A percentile compares a stretch with the other conserved stretches of the same genome.
These are phyloP conservation scores for Centropus bengalensis DNA, from an alignment of 2,113 vertebrate species.

Conservation along the genomic window DNA sequence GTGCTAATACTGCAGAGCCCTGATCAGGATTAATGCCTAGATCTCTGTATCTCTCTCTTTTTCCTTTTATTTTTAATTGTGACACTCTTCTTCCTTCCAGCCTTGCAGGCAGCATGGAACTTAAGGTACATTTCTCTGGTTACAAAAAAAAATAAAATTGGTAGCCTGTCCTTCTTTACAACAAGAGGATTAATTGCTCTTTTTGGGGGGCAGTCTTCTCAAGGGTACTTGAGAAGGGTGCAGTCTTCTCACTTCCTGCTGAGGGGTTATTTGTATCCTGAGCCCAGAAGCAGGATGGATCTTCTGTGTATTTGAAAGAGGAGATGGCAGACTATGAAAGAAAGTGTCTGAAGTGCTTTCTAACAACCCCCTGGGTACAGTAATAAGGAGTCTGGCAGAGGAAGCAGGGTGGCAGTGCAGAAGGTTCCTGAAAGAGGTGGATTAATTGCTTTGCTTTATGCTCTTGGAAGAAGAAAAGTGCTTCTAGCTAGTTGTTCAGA, in stretches of 20 bases:
- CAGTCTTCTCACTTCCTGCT: background rate
- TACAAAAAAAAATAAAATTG: background rate
- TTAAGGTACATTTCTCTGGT: background rate
- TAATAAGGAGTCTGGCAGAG: background rate
- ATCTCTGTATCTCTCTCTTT: background rate
- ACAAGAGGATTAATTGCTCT: background rate
- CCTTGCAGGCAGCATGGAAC: background rate
- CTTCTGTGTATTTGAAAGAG: background rate
- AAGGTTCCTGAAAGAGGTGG: slow-evolving; percentile 2
- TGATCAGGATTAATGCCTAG: background rate
- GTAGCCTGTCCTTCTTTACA: background rate
- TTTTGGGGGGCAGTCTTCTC: background rate
- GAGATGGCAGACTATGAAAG: background rate
- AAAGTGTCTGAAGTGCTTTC: slow-evolving; percentile 28
- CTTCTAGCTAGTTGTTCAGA: slow-evolving; percentile 15
- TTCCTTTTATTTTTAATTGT: background rate
- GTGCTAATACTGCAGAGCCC: background rate
- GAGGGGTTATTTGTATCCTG: background rate
- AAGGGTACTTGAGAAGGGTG: background rate
- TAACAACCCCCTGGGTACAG: background rate
- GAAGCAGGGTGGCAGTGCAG: background rate
- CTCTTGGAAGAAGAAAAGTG: slow-evolving; percentile 45
- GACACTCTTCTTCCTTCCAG: background rate
- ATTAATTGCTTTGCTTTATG: slow-evolving; percentile 49
- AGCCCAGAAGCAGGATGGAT: background rate